Base-by-base conservation (phyloP, 2,888 invertebrate genomes). In the Drosophila colorata region DNA sequence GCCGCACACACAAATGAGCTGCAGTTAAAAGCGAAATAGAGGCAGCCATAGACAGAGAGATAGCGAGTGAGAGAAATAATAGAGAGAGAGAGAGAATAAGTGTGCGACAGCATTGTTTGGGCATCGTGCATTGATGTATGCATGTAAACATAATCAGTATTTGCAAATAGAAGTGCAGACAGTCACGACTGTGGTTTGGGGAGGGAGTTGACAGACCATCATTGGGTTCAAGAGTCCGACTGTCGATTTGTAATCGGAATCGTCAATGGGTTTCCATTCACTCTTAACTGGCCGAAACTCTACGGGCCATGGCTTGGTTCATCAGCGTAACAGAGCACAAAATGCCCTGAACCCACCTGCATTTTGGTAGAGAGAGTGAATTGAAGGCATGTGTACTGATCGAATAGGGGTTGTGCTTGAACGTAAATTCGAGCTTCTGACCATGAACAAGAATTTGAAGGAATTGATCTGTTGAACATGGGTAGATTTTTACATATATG, bases 101-200 rank as follows among this genome's bases (percentile, higher is more conserved):
- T 61, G 44, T 46, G 49, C 43, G 47, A 18, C 33, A 51, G 69
- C 67, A 80, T 83, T 83, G 83, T 88, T 88, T 83, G 88, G 74
- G 57, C 86, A 87, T 78, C 74, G 78, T 61, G 69, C 83, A 85
- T 52, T 72, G 88, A 90, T 88, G 86, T 72, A 88, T 90, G 89
- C 90, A 82, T 78, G 89, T 82, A 89, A 89, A 89, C 90, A 89
- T 90, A 90, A 89, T 89, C 90, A 90, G 90, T 82, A 90, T 88
- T 87, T 82, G 80, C 88, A 88, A 89, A 90, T 85, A 89, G 67
- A 78, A 80, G 51, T 66, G 73, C 72, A 80, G 78, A 56, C 66
- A 67, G 51, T 47, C 55, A 55, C 16, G n/a, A 13, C 18, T 18
- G 28, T 13, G 8, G 37, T 7, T 1, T 20, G 7, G 9, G 20